Evolutionary conservation across 1,140 invertebrate species (phyloP), one percentile per base, ranked within the genome.

Genomic region (Atopsyche davidsoni): DNA sequence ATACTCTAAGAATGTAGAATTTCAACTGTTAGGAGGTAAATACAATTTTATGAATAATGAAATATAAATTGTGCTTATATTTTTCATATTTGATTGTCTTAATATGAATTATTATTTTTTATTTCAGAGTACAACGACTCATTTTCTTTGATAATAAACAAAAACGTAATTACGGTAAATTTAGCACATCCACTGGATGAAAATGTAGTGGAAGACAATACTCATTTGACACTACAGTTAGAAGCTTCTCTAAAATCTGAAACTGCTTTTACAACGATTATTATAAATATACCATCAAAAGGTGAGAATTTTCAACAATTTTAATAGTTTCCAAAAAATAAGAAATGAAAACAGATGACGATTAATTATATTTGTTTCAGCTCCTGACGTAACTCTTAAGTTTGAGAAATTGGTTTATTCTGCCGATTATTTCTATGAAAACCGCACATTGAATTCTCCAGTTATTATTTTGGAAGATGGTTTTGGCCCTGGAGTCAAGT

Each of bases 101-200:
- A 28, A 28, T 7, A n/a, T 28, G n/a, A 7, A 28, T 7, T n/a
- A 28, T 28, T 28, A 28, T 7, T 31, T 4, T 11, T 24, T 32
- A 25, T 47, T 47, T 13, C 19, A 49, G 46, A 49, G n/a, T n/a
- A n/a, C n/a, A n/a, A n/a, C 13, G 10, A 49, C 32, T 36, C 36
- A 2, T 13, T 17, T 6, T 41, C 23, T 49, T 49, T 19, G 24
- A 28, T 14, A 6, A 1, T 2, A 21, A 6, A 19, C 2, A 28
- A 7, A 39, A 18, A 4, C 16, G 16, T 2, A 24, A 41, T 25
- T 18, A 2, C 4, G 16, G 31, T 41, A 18, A 31, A 4, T 31
- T 9, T 41, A 10, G 7, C 28, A 41, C n/a, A 7, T 9, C 23
- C 46, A 6, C 19, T 49, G 14, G 36, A 36, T 4, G 36, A 41